phyloP scores from a whole-genome alignment of 1,140 invertebrate species.

The Xylocopa sonorina region DNA sequence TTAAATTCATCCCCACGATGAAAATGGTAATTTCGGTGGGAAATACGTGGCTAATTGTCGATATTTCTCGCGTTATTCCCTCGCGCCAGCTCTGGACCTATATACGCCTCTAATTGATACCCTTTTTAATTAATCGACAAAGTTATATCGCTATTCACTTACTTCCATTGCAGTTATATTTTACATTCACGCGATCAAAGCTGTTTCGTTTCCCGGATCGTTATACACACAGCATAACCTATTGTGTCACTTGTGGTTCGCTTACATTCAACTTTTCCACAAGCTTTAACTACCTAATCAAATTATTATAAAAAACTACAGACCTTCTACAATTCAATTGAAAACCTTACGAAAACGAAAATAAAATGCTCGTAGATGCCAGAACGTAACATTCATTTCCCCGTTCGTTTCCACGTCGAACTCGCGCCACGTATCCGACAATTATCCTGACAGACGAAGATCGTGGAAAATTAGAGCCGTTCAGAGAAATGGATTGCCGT shows the following conservation, averaged over 20 bases:
- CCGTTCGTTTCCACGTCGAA: background rate
- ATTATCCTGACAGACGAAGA: slow-evolving; percentile 2
- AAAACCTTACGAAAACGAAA: too few species aligned
- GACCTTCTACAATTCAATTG: too few species aligned
- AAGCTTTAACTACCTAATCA: too few species aligned
- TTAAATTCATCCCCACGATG: background rate
- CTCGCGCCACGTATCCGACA: background rate
- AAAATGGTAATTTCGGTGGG: background rate
- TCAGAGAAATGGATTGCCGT: slow-evolving; percentile 4
- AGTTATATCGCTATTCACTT: background rate
- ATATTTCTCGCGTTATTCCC: background rate
- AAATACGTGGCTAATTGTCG: background rate
- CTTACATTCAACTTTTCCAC: too few species aligned
- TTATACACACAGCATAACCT: too few species aligned
- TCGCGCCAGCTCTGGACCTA: background rate
- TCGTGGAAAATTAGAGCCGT: background rate
- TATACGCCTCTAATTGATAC: background rate
- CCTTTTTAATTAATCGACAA: background rate
- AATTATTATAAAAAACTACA: too few species aligned
- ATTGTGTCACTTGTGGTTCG: too few species aligned
- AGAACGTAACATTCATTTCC: too few species aligned
- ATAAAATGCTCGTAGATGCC: too few species aligned
- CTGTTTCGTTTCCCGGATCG: too few species aligned
- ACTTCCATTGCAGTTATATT: too few species aligned
- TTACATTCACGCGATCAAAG: too few species aligned